phyloP scores from a whole-genome alignment of 1,140 invertebrate genomes.

The Schlechtendalia chinensis region DNA sequence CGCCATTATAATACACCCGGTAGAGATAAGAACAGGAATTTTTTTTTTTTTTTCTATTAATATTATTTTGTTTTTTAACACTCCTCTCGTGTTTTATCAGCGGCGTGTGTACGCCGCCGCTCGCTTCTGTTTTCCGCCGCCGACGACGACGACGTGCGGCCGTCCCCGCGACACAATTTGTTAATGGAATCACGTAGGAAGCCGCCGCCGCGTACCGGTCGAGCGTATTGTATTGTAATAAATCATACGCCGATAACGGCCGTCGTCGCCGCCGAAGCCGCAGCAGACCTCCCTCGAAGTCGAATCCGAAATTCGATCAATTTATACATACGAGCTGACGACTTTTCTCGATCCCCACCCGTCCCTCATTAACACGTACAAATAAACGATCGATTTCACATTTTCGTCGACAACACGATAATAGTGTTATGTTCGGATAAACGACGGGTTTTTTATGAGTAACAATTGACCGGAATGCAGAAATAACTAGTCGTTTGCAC shows the following conservation, averaged over 20 bases:
- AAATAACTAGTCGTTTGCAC: too few species aligned
- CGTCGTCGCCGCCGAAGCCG: too few species aligned
- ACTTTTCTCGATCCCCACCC: too few species aligned
- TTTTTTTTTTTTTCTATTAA: neutral
- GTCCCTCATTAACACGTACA: too few species aligned
- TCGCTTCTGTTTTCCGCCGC: slow-evolving; percentile 44
- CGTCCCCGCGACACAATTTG: slow-evolving; percentile 39
- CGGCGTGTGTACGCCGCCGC: neutral
- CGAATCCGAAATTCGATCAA: slow-evolving; percentile 20
- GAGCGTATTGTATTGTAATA: too few species aligned
- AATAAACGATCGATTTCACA: too few species aligned
- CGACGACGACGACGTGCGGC: neutral
- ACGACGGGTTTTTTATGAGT: too few species aligned
- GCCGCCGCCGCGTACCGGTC: slow-evolving; percentile 41
- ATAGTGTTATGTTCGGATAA: too few species aligned
- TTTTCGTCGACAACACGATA: too few species aligned
- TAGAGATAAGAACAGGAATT: slow-evolving; percentile 29
- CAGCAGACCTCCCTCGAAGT: slow-evolving; percentile 33
- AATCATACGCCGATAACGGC: slow-evolving; percentile 33
- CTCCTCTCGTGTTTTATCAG: slow-evolving; percentile 33
- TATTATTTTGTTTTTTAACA: slow-evolving; percentile 26
- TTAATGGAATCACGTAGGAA: slow-evolving; percentile 49
- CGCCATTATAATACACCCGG: slow-evolving; percentile 12
- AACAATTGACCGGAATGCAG: too few species aligned
- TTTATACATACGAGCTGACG: too few species aligned